A percentile compares a stretch with the other conserved stretches of the same genome.
Conservation (phyloP, 1,140 invertebrate species). For the Riptortus pedestris region DNA sequence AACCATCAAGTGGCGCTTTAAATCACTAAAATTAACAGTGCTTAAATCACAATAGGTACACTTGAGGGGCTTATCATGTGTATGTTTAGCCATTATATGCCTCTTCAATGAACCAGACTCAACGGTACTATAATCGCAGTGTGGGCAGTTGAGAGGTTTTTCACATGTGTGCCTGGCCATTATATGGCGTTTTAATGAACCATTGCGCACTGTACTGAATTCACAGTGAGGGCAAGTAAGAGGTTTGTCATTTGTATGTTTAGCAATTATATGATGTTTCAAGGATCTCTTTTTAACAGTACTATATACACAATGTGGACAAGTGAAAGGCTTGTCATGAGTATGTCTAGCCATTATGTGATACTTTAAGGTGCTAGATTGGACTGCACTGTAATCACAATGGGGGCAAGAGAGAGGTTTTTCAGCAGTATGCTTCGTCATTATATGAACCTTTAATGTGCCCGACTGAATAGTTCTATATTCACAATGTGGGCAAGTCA, state of each 20-base stretch:
- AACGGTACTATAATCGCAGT: neutral
- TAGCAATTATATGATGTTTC: neutral
- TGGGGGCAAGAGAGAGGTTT: neutral
- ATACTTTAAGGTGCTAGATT: neutral
- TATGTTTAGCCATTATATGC: neutral
- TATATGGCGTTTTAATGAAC: neutral
- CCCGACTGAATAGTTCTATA: no score
- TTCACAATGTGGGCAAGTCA: no score
- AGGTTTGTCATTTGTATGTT: neutral
- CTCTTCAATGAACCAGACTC: neutral
- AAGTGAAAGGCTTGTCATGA: neutral
- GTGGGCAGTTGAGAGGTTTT: neutral
- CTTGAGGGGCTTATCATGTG: neutral
- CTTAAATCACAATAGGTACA: neutral
- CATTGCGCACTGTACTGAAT: neutral
- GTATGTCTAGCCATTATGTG: neutral
- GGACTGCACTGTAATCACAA: neutral
- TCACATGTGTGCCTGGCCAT: neutral
- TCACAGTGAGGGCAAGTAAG: neutral
- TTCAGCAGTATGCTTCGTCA: neutral
- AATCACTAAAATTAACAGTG: neutral
- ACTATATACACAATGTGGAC: neutral
- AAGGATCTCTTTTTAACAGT: neutral
- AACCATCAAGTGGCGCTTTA: neutral
- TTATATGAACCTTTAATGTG: no score